Evolutionary conservation across 2,888 invertebrate species (phyloP).

Genomic region (Parapristionchus giblindavisi): DNA sequence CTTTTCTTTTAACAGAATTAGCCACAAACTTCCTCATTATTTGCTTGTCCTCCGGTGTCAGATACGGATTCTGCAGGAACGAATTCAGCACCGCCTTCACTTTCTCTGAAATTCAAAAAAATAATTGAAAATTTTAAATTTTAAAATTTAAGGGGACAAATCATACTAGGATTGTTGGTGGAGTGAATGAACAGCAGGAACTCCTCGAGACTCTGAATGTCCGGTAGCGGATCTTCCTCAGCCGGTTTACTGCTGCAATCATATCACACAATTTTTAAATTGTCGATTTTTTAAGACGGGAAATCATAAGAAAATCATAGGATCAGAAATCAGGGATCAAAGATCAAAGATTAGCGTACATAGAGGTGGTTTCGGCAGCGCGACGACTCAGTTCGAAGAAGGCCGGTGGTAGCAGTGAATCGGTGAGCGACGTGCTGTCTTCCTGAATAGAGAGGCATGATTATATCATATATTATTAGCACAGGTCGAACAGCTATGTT

Average conservation of each 20-base stretch:
- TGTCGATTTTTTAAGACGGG: neutral
- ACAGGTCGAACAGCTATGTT: too few relatives aligned
- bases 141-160: neutral
- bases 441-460: too few relatives aligned
- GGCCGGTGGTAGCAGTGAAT: constrained; percentile 28
- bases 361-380: constrained; percentile 2
- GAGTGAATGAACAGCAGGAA: constrained; percentile 28
- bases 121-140: neutral
- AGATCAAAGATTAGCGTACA: too few relatives aligned
- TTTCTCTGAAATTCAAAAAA: neutral
- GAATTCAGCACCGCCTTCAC: constrained; percentile 5
- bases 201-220: constrained; percentile 9
- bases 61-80: neutral
- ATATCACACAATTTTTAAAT: neutral
- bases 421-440: neutral
- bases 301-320: neutral
- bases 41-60: neutral
- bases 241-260: neutral
- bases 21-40: neutral
- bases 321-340: too few relatives aligned
- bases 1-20: too few relatives aligned
- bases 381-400: constrained; percentile 26
- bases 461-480: too few relatives aligned
- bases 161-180: constrained; percentile 30
- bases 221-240: constrained; percentile 1